A percentile compares a stretch with the other conserved stretches of the same genome.
These are phyloP conservation scores for Argyresthia goedartella DNA, from an alignment of 2,888 invertebrate genomes.

Conservation along the genomic window DNA sequence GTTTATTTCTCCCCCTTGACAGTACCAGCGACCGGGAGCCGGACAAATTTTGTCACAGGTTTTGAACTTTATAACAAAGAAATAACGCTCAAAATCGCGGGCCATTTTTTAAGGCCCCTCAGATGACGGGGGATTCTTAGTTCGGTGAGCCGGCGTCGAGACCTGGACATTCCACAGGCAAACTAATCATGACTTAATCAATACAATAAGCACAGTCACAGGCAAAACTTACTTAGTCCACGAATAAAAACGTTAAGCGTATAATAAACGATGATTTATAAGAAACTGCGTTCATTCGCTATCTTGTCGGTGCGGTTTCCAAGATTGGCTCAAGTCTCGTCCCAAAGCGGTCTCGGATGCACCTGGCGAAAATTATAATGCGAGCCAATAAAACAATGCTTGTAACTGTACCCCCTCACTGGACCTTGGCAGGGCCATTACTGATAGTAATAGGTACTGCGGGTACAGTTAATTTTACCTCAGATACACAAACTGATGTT, in stretches of 20 bases:
- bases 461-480: too few relatives aligned
- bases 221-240: background rate
- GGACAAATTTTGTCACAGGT: too few relatives aligned
- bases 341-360: conserved; percentile 12
- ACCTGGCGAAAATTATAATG: conserved; percentile 36
- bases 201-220: background rate
- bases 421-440: conserved; percentile 15
- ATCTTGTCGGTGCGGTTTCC: conserved; percentile 23
- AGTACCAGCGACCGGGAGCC: too few relatives aligned
- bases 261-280: conserved; percentile 2
- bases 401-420: conserved; percentile 23
- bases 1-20: too few relatives aligned
- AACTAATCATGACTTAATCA: too few relatives aligned
- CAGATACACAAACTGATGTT: too few relatives aligned
- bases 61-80: too few relatives aligned
- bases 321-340: conserved; percentile 14
- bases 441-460: background rate
- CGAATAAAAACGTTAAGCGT: conserved; percentile 15
- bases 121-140: too few relatives aligned
- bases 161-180: too few relatives aligned
- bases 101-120: too few relatives aligned
- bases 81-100: too few relatives aligned
- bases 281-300: background rate
- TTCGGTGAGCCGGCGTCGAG: too few relatives aligned
- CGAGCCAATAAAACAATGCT: conserved; percentile 32